phyloP scores from a whole-genome alignment of 2,888 invertebrate species.

The Stenurella melanura region DNA sequence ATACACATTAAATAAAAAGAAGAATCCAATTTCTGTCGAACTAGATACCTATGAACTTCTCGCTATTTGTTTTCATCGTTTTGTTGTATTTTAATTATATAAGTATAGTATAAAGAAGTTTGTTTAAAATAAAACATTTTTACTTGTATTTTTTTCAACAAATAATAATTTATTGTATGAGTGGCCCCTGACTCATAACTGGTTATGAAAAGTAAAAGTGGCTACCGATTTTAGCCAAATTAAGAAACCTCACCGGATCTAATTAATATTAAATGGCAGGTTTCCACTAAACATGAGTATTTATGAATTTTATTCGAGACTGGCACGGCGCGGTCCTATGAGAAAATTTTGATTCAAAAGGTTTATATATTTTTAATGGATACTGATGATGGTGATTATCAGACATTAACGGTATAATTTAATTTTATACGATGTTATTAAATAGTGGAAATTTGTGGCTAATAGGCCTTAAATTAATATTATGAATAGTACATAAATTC shows the following conservation, averaged over 20 bases:
- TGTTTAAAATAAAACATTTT: no score
- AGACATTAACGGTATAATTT: constrained; percentile 14
- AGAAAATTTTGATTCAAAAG: background rate
- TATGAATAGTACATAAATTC: background rate
- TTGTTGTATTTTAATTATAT: no score
- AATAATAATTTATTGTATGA: no score
- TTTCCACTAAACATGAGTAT: background rate
- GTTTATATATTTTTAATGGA: constrained; percentile 7
- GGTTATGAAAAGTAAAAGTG: background rate
- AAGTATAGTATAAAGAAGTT: no score
- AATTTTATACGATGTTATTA: constrained; percentile 14
- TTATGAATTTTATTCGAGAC: background rate
- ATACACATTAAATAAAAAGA: no score
- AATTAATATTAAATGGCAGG: background rate
- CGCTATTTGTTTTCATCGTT: no score
- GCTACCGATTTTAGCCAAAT: background rate
- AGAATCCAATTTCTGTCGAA: no score
- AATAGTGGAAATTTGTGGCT: constrained; percentile 5
- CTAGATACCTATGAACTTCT: no score
- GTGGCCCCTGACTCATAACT: background rate
- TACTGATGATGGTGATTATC: background rate
- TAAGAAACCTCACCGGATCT: background rate
- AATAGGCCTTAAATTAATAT: background rate
- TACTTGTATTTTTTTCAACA: no score
- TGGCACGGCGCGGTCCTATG: background rate